These are phyloP conservation scores for Channa striata DNA, from an alignment of 2,797 vertebrate species.

Conservation along the genomic window DNA sequence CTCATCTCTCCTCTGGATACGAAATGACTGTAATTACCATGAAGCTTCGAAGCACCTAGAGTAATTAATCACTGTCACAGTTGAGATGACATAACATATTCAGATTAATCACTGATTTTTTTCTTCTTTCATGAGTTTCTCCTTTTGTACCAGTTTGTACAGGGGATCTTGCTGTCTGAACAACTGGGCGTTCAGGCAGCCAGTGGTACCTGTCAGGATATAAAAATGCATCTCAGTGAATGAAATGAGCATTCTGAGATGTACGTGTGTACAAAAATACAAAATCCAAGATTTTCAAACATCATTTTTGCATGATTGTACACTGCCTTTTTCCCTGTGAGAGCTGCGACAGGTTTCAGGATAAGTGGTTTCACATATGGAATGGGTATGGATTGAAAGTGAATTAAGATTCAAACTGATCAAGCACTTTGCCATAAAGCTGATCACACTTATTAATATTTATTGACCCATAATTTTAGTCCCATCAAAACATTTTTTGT, in stretches of 20 bases:
- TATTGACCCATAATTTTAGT: too few relatives aligned
- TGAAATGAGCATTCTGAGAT: too few relatives aligned
- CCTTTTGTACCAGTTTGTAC: neutral
- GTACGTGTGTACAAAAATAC: too few relatives aligned
- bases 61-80: slow-evolving; percentile 61
- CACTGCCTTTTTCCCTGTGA: too few relatives aligned
- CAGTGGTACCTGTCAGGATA: neutral
- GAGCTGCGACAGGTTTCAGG: too few relatives aligned
- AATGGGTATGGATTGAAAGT: too few relatives aligned
- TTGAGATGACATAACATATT: slow-evolving; percentile 40
- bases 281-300: too few relatives aligned
- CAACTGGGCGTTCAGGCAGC: neutral
- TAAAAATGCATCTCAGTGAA: neutral
- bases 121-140: slow-evolving; percentile 10
- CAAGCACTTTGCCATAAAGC: slow-evolving; percentile 1
- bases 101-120: slow-evolving; percentile 44
- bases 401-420: neutral
- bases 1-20: slow-evolving; percentile 48
- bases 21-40: slow-evolving; percentile 53
- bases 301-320: too few relatives aligned
- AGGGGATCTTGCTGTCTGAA: too few relatives aligned
- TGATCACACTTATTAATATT: too few relatives aligned
- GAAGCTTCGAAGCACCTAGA: slow-evolving; percentile 46
- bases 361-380: too few relatives aligned
- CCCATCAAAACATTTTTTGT: slow-evolving; percentile 10